Evolutionary conservation across 2,797 vertebrate species (phyloP), one percentile per base, ranked within the genome.

Genomic region (Lagodon rhomboides): DNA sequence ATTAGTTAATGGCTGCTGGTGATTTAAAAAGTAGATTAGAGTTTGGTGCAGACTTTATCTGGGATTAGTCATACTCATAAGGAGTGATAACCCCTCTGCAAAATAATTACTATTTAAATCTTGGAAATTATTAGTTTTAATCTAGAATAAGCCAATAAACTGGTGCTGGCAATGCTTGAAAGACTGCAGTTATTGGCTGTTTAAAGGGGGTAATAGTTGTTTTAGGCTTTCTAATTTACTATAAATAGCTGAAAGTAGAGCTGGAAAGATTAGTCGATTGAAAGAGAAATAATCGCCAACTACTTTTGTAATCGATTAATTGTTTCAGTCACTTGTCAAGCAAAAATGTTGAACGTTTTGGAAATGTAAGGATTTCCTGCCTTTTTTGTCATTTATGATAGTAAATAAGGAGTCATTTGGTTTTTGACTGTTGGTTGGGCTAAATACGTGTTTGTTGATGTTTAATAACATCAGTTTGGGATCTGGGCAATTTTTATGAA

Each of bases 1-100:
- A 84, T 82, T 84, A 64, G 16, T 53, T 53, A 44, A 55, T 4
- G 0, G n/a, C 20, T 62, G 7, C 23, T 64, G 11, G 38, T 61
- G 56, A 67, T 64, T 34, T 34, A 34, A 34, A 34, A 74, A 63
- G n/a, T 44, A 65, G 55, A 83, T 83, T 73, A 84, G 4, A 73
- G 43, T 62, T 75, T 22, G 56, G 20, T 62, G 13, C 20, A 41
- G 41, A 55, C 43, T 59, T 76, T 41, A 79, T 71, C 51, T 68
- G 20, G 49, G 60, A 69, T 85, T 77, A 78, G n/a, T 11, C 0
- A 1, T 16, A 53, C 61, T 85, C 59, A 66, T 13, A 25, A 50
- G 46, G 22, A 75, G n/a, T 50, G 13, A 76, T 75, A 41, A 71
- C 72, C 56, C 2, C 5, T 73, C 51, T 61, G 20, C 22, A 6